Evolutionary conservation across 2,113 vertebrate genomes (phyloP), one percentile per base, ranked within the genome.

Genomic region (Micronisus gabar): DNA sequence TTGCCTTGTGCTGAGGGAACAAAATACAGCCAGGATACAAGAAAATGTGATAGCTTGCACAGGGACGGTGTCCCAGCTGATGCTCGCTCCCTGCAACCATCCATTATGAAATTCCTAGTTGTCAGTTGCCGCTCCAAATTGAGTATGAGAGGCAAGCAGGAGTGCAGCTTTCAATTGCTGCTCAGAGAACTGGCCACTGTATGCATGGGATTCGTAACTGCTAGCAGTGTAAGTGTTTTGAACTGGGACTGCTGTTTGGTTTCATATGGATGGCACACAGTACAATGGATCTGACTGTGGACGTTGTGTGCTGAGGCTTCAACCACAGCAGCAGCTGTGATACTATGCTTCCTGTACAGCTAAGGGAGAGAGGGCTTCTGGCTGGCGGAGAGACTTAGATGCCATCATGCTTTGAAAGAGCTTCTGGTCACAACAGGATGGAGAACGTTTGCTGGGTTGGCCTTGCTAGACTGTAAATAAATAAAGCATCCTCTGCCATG

Each of bases 81-180:
- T 4, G 3, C 16, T 92, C 0, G 0, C 17, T 81, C 41, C 29
- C 34, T 89, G 2, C 26, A n/a, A 0, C 32, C 3, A 0, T 83
- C n/a, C 12, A 5, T 17, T 59, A 50, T 21, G 68, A 81, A 84
- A 68, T 41, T 81, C n/a, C 47, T 58, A 5, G 25, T 59, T 81
- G 36, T 23, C 32, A 25, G 12, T 63, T 71, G 22, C 18, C 36
- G 48, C 27, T 96, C 47, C 48, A 73, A 27, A 40, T 13, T 30
- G 32, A 40, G 25, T 53, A 40, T 45, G 88, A 30, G 47, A 53
- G 25, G 36, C 48, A 84, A 30, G 48, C 11, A 10, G n/a, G 53
- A 59, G 29, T 18, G 25, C 27, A 71, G 36, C 90, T 86, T 74
- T 70, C 45, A 62, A 0, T 7, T 1, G 2, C 56, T 74, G 43